Evolutionary conservation across 2,113 vertebrate genomes (phyloP), one percentile per base, ranked within the genome.

Genomic region (Ancistrus triradiatus): DNA sequence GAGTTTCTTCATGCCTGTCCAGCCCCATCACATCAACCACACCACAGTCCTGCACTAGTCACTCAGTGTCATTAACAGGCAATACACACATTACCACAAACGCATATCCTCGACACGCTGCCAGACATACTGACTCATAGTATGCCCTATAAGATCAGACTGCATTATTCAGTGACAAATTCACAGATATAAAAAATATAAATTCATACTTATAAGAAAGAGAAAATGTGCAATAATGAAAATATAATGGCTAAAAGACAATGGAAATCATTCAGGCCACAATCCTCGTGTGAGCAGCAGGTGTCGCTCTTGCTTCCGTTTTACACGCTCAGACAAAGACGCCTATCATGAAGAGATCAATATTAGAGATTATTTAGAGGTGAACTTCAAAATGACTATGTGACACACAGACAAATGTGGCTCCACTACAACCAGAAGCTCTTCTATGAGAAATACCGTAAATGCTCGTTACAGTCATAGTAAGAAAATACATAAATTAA

Each of bases 1-100:
- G 83, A 80, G 81, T 82, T 79, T 80, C 85, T 89, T 87, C 87
- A 89, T 79, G 86, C 81, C 82, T 87, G 86, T 87, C 87, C 74
- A 77, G 79, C 78, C 80, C 77, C 84, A 87, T 89, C 15, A 75
- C 80, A 79, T 87, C 87, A 87, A 84, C 81, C 77, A 75, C 80
- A 73, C 78, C 74, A 27, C 63, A 78, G 69, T 82, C 79, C 76
- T 75, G 79, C 55, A 71, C 70, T 62, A 74, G 71, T 75, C 59
- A 53, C 66, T 66, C 58, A 21, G 33, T n/a, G 43, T 64, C 78
- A 76, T 80, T 79, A 82, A 78, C 74, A 73, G 46, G 73, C 63
- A 68, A 56, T 57, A 51, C 66, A 57, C 63, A 75, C 33, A 73
- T 28, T 55, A 59, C 33, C 49, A 22, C 53, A 46, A 25, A 43